phyloP scores from a whole-genome alignment of 2,797 vertebrate genomes.

The Triplophysa bombifrons region DNA sequence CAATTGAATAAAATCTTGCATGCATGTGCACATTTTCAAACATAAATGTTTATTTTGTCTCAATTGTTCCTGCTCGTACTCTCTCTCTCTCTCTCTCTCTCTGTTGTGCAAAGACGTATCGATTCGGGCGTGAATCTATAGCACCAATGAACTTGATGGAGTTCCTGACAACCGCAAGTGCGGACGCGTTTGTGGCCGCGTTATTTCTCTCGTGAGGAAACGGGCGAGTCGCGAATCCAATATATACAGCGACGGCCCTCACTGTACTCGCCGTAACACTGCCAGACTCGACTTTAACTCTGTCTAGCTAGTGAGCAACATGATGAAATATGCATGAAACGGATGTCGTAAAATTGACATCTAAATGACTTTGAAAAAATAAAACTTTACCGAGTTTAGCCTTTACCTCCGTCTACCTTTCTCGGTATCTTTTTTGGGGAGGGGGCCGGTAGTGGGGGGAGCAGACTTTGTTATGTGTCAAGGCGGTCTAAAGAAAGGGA shows the following conservation, averaged over 20 bases:
- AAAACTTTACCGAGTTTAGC: conserved; percentile 34
- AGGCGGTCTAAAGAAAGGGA: conserved; percentile 52
- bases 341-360: conserved; percentile 56
- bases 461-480: conserved; percentile 52
- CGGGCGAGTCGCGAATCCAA: conserved; percentile 30
- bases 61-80: conserved; percentile 16
- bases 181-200: conserved; percentile 8
- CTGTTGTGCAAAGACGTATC: conserved; percentile 37
- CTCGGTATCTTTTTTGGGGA: conserved; percentile 4
- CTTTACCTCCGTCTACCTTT: conserved; percentile 29
- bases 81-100: conserved; percentile 13
- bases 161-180: conserved; percentile 45
- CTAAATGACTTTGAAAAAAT: conserved; percentile 55
- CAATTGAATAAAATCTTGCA: conserved; percentile 42
- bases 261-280: background rate
- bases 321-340: conserved; percentile 61
- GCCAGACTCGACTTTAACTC: conserved; percentile 39
- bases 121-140: conserved; percentile 39
- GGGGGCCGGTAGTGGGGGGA: conserved; percentile 12
- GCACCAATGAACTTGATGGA: conserved; percentile 49
- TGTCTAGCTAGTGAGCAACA: conserved; percentile 34
- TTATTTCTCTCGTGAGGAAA: conserved; percentile 45
- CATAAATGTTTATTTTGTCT: conserved; percentile 49
- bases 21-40: conserved; percentile 45
- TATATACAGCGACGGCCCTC: conserved; percentile 14